Conservation (phyloP, 2,797 vertebrate genomes). For the Thaleichthys pacificus region DNA sequence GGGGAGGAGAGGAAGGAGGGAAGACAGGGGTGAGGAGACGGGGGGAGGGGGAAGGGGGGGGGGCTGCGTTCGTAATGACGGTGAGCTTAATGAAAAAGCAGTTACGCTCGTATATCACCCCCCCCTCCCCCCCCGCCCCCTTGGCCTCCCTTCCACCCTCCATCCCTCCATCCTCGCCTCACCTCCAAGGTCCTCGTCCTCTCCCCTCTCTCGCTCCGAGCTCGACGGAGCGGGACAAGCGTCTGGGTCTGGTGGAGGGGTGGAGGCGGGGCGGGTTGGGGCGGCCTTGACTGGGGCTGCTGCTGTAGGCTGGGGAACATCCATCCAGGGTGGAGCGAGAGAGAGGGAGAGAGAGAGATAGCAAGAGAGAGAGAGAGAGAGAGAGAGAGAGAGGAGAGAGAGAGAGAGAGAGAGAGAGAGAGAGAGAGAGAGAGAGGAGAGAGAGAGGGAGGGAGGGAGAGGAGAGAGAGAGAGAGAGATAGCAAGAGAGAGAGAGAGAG, state of each 20-base stretch:
- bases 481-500: too few species aligned
- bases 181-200: constrained; percentile 37
- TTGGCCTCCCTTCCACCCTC: constrained; percentile 9
- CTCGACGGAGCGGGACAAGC: background rate
- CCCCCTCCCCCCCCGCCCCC: constrained; percentile 15
- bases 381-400: too few species aligned
- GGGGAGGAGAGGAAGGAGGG: constrained; percentile 31
- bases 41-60: background rate
- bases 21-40: constrained; percentile 53
- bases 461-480: too few species aligned
- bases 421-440: too few species aligned
- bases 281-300: constrained; percentile 2
- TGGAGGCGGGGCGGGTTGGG: background rate
- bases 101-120: constrained; percentile 55
- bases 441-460: too few species aligned
- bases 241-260: background rate
- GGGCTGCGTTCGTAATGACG: constrained; percentile 61
- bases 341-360: too few species aligned
- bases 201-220: constrained; percentile 15
- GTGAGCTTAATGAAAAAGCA: constrained; percentile 62
- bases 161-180: background rate
- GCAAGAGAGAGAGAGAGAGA: too few species aligned
- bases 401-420: too few species aligned
- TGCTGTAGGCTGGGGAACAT: too few species aligned
- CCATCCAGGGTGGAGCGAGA: too few species aligned